Evolutionary conservation across 2,113 vertebrate species (phyloP).

Genomic region (Siniperca chuatsi): DNA sequence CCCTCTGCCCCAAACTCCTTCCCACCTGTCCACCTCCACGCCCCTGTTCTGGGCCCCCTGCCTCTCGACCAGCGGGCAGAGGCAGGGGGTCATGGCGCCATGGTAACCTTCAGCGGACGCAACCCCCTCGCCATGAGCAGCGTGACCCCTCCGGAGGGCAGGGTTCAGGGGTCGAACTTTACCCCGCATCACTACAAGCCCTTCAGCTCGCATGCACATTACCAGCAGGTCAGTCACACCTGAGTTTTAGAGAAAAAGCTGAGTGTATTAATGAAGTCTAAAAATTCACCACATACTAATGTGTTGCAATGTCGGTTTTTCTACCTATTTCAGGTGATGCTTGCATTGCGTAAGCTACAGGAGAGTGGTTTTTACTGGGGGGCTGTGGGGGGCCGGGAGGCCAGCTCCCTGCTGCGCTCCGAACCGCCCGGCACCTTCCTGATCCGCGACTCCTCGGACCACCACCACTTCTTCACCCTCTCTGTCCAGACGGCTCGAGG

Average conservation of each 20-base stretch:
- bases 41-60: constrained; percentile 76
- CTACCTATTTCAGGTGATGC: constrained; percentile 85
- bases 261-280: neutral
- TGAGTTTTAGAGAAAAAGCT: neutral
- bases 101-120: constrained; percentile 94
- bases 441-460: constrained; percentile 97
- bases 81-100: constrained; percentile 92
- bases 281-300: neutral
- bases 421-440: constrained; percentile 96
- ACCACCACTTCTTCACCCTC: constrained; percentile 97
- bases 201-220: constrained; percentile 95
- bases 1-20: constrained; percentile 9
- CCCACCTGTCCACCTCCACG: constrained; percentile 49
- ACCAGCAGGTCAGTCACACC: constrained; percentile 87
- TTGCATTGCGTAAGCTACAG: constrained; percentile 92
- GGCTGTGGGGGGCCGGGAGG: constrained; percentile 92
- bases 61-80: constrained; percentile 78
- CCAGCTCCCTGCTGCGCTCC: constrained; percentile 90
- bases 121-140: constrained; percentile 88
- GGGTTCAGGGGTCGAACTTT: constrained; percentile 82
- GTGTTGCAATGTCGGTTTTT: neutral
- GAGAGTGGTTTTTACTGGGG: constrained; percentile 99
- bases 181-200: constrained; percentile 94
- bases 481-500: constrained; percentile 94
- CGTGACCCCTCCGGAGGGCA: constrained; percentile 87